A percentile compares a stretch with the other conserved stretches of the same genome.
phyloP scores from a whole-genome alignment of 2,888 invertebrate genomes.

The Elegia similella region DNA sequence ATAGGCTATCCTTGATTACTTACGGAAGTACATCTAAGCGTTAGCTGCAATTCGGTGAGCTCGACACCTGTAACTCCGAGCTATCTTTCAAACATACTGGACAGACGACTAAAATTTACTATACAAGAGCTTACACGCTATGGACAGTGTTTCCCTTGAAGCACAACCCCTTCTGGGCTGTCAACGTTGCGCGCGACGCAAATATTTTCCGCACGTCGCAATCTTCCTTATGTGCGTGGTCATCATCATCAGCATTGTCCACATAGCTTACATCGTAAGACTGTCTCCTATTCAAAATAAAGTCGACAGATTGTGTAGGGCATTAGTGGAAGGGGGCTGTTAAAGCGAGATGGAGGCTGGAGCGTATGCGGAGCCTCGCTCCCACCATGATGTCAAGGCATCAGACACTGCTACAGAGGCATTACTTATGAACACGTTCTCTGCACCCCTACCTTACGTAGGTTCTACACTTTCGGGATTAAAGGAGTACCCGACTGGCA shows the following conservation, averaged over 20 bases:
- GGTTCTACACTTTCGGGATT: background rate
- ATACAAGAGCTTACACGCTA: background rate
- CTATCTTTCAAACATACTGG: background rate
- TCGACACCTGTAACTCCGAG: background rate
- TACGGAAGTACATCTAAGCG: background rate
- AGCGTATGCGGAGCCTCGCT: background rate
- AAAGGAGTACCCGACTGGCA: background rate
- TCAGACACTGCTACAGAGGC: background rate
- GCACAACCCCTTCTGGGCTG: background rate
- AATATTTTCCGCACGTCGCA: background rate
- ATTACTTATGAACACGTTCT: background rate
- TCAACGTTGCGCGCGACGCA: background rate
- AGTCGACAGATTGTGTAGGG: background rate
- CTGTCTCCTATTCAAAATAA: background rate
- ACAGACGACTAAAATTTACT: too few relatives aligned
- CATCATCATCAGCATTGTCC: background rate
- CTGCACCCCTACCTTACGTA: background rate
- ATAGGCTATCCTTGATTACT: background rate
- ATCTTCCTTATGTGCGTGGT: background rate
- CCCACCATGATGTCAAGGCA: background rate
- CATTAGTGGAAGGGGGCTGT: background rate
- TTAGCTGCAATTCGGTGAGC: background rate
- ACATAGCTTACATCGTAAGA: background rate
- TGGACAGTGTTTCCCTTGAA: background rate
- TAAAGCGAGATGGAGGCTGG: background rate